Conservation (phyloP, 2,113 vertebrate species). For the Chionomys nivalis region DNA sequence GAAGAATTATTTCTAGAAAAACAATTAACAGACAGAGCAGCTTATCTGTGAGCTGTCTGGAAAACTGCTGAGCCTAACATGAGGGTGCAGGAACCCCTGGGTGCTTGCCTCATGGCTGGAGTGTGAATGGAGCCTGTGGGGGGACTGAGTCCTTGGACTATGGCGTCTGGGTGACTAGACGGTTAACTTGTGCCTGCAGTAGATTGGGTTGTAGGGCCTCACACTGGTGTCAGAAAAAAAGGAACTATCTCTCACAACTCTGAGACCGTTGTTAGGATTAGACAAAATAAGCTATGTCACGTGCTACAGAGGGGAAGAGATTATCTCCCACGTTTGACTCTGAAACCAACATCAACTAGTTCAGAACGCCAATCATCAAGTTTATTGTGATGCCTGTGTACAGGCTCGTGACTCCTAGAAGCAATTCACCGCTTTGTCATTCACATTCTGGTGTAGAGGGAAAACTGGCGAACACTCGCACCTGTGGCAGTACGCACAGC, state of each 20-base stretch:
- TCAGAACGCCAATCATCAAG: not conserved
- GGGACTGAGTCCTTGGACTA: not conserved
- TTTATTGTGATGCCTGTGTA: not conserved
- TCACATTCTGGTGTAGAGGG: not conserved
- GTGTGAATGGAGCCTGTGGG: not conserved
- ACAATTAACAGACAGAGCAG: not conserved
- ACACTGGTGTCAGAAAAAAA: not conserved
- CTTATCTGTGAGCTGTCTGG: not conserved
- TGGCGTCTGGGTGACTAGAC: not conserved
- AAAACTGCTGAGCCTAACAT: not conserved
- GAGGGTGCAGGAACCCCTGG: not conserved
- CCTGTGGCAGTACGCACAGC: not conserved
- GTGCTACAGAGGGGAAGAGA: not conserved
- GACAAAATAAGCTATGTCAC: not conserved
- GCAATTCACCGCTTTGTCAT: not conserved
- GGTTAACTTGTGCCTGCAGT: not conserved
- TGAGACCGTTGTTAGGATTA: not conserved
- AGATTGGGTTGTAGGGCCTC: not conserved
- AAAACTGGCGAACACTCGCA: not conserved
- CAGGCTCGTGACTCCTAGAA: not conserved
- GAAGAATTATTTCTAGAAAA: not conserved
- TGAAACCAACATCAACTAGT: not conserved
- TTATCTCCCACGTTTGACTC: not conserved
- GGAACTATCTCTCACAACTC: not conserved
- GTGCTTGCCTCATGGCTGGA: not conserved